Evolutionary conservation across 2,113 vertebrate species (phyloP).

Genomic region (Leptodactylus fuscus): DNA sequence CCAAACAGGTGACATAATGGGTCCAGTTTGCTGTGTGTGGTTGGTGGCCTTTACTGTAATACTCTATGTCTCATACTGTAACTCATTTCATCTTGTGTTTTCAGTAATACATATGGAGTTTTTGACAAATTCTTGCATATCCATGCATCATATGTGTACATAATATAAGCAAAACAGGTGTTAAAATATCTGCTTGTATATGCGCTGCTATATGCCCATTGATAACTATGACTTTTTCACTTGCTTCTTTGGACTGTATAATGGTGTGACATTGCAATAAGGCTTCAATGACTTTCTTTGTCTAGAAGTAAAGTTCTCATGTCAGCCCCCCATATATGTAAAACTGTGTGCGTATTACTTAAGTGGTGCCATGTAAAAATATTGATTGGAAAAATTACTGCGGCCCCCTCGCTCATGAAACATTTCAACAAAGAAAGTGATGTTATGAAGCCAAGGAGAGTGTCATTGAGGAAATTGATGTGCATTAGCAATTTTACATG

Average conservation of each 20-base stretch:
- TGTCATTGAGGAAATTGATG: conserved; percentile 58
- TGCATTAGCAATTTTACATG: conserved; percentile 57
- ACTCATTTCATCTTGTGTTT: no score
- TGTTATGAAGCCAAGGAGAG: conserved; percentile 53
- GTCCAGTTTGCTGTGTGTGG: no score
- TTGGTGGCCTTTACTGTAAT: no score
- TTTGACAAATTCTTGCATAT: no score
- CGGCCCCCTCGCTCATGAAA: conserved; percentile 50
- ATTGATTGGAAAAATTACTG: conserved; percentile 58
- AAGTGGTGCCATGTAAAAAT: conserved; percentile 58
- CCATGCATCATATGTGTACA: no score
- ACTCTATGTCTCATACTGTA: no score
- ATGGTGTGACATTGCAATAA: conserved; percentile 23
- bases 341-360: conserved; percentile 46
- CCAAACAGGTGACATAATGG: no score
- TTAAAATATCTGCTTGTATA: no score
- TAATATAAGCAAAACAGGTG: no score
- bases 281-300: conserved; percentile 48
- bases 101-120: no score
- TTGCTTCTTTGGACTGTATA: neutral
- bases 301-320: conserved; percentile 37
- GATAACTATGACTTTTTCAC: no score
- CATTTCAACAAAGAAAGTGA: conserved; percentile 56
- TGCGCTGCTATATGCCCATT: no score
- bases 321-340: conserved; percentile 47